Evolutionary conservation across 2,113 vertebrate species (phyloP).

Genomic region (Phalacrocorax pelagicus): DNA sequence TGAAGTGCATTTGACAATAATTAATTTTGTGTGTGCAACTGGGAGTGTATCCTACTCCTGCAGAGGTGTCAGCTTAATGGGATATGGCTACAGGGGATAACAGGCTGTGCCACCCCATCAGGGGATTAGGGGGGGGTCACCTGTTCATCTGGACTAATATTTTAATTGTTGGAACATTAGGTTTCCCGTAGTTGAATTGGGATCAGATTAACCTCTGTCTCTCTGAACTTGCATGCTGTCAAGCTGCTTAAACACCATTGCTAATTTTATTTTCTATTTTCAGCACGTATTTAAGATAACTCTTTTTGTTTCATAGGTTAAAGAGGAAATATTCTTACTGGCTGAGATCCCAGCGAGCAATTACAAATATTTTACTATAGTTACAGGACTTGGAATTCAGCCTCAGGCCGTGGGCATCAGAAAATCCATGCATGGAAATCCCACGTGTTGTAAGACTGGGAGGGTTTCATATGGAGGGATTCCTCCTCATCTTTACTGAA

Average conservation of each 20-base stretch:
- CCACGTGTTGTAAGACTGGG: background rate
- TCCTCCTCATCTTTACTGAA: background rate
- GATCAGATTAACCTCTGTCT: slow-evolving; percentile 54
- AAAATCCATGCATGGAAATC: background rate
- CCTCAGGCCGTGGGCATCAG: background rate
- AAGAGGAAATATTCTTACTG: slow-evolving; percentile 45
- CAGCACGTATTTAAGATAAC: slow-evolving; percentile 19
- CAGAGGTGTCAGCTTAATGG: slow-evolving; percentile 51
- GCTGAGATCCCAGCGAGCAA: slow-evolving; percentile 47
- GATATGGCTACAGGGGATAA: slow-evolving; percentile 23
- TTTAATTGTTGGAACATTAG: slow-evolving; percentile 42
- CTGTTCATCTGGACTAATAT: slow-evolving; percentile 49
- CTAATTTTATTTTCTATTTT: slow-evolving; percentile 61
- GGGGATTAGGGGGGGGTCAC: background rate
- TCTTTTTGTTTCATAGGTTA: slow-evolving; percentile 56
- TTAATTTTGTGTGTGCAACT: slow-evolving; percentile 45
- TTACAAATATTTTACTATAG: slow-evolving; percentile 54
- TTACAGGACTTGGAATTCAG: slow-evolving; percentile 18
- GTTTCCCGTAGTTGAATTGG: slow-evolving; percentile 24
- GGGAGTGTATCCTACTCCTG: slow-evolving; percentile 27
- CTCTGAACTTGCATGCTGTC: slow-evolving; percentile 32
- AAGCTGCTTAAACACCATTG: slow-evolving; percentile 38
- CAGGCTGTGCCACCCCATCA: background rate
- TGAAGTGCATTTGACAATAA: slow-evolving; percentile 49
- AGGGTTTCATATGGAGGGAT: background rate